Evolutionary conservation across 2,113 vertebrate species (phyloP), one percentile per base, ranked within the genome.

Genomic region (Plestiodon gilberti): DNA sequence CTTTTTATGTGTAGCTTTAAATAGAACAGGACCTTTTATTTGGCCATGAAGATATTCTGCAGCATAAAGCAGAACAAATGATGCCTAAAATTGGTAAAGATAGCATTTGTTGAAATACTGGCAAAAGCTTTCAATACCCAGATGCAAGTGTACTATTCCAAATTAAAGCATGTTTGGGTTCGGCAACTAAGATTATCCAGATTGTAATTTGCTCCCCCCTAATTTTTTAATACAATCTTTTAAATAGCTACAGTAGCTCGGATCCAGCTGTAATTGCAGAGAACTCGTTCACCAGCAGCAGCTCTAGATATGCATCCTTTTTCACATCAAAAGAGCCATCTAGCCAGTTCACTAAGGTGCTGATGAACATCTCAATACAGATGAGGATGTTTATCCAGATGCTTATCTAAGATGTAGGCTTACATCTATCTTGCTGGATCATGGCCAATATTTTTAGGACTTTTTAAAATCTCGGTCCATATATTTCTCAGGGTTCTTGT

Each of bases 401-500:
- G 55, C 55, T 17, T 17, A 57, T 23, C n/a, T 52, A 48, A 22
- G 14, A 30, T 81, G n/a, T 23, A n/a, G 61, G 55, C 65, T 65
- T 81, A 14, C 20, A 28, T 18, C 81, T 79, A 52, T 71, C 6
- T 22, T n/a, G 40, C 25, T n/a, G 20, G 30, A 71, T 75, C n/a
- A 87, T 69, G 57, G 69, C 14, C 23, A 75, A 30, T 65, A 65
- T 52, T 81, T 78, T 74, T 40, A 30, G 6, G 11, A 15, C 23
- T 71, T 33, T 48, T 74, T 74, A 52, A 69, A 75, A 4, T 17
- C 8, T 38, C 6, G 78, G 13, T 81, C 17, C 59, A n/a, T 33
- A 83, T 61, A 35, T 91, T 89, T 91, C 82, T 93, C 87, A 91
- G 85, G 57, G 64, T 18, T 61, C 80, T 84, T 83, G 52, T 69